phyloP scores from a whole-genome alignment of 2,113 vertebrate genomes.

The Pseudolaguvia tuberculata region DNA sequence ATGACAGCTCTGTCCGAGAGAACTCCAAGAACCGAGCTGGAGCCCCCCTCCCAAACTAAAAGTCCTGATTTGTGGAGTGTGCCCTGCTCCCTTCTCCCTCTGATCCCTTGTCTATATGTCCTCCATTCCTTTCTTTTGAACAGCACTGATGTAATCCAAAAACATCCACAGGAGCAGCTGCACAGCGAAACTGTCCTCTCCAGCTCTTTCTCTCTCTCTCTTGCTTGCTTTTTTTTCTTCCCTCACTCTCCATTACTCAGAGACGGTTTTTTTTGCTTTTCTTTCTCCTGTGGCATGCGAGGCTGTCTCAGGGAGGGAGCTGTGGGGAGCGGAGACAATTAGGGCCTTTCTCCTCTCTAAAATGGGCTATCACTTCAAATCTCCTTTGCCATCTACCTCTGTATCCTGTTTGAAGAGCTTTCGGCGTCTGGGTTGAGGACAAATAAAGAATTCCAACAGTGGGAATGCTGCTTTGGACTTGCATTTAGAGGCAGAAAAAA shows the following conservation, averaged over 20 bases:
- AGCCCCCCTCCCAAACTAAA: slow-evolving; percentile 60
- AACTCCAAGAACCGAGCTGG: slow-evolving; percentile 61
- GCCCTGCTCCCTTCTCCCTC: slow-evolving; percentile 60
- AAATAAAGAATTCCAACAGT: slow-evolving; percentile 51
- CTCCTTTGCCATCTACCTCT: slow-evolving; percentile 74
- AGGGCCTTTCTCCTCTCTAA: slow-evolving; percentile 79
- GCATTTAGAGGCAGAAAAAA: slow-evolving; percentile 4
- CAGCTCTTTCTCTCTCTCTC: slow-evolving; percentile 60
- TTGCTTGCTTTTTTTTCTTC: slow-evolving; percentile 49
- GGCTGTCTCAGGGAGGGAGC: slow-evolving; percentile 73
- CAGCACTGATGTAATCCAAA: slow-evolving; percentile 83
- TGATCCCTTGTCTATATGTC: slow-evolving; percentile 54
- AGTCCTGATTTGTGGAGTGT: slow-evolving; percentile 76
- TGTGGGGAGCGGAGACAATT: slow-evolving; percentile 80
- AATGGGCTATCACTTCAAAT: slow-evolving; percentile 85
- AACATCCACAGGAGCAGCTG: slow-evolving; percentile 86
- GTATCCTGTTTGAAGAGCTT: slow-evolving; percentile 64
- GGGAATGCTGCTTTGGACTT: slow-evolving; percentile 30
- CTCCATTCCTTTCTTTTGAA: slow-evolving; percentile 66
- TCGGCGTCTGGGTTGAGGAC: slow-evolving; percentile 55
- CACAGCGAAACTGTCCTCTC: slow-evolving; percentile 77
- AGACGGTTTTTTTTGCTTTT: slow-evolving; percentile 57
- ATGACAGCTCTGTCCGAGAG: slow-evolving; percentile 82
- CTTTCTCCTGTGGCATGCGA: slow-evolving; percentile 65
- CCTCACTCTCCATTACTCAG: slow-evolving; percentile 38